Percentiles rank a stretch among this genome's conserved stretches.
These are phyloP conservation scores for Lepidothrix coronata DNA, from an alignment of 2,113 vertebrate genomes.

Conservation along the genomic window DNA sequence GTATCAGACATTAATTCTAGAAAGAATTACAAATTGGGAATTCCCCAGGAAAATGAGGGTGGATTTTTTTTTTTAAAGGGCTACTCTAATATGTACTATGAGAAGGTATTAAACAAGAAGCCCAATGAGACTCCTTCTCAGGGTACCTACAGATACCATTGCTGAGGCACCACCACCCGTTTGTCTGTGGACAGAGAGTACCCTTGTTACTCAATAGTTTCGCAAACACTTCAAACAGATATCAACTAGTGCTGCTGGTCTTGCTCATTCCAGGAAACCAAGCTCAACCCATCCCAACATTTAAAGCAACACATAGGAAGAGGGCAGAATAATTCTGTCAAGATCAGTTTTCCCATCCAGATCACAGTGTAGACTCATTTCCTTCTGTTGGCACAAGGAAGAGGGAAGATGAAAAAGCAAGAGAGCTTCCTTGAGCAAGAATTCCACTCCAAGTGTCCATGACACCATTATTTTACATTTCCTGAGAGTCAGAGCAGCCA, in stretches of 20 bases:
- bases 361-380: accelerated
- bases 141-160: not conserved
- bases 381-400: not conserved
- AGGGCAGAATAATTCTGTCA: not conserved
- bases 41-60: not conserved
- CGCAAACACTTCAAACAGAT: not conserved
- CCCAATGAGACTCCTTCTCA: not conserved
- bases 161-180: not conserved
- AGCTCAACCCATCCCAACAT: not conserved
- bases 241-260: not conserved
- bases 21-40: not conserved
- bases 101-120: not conserved
- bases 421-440: not conserved
- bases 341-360: not conserved
- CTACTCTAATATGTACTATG: not conserved
- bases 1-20: not conserved
- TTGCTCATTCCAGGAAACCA: not conserved
- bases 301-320: accelerated
- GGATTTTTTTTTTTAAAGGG: not conserved
- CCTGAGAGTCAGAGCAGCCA: not conserved
- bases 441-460: not conserved
- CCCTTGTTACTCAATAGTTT: not conserved
- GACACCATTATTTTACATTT: not conserved
- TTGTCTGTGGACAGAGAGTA: not conserved
- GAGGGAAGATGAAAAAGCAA: not conserved